Evolutionary conservation across 2,888 invertebrate species (phyloP).

Genomic region (Ornithoptera priamus): DNA sequence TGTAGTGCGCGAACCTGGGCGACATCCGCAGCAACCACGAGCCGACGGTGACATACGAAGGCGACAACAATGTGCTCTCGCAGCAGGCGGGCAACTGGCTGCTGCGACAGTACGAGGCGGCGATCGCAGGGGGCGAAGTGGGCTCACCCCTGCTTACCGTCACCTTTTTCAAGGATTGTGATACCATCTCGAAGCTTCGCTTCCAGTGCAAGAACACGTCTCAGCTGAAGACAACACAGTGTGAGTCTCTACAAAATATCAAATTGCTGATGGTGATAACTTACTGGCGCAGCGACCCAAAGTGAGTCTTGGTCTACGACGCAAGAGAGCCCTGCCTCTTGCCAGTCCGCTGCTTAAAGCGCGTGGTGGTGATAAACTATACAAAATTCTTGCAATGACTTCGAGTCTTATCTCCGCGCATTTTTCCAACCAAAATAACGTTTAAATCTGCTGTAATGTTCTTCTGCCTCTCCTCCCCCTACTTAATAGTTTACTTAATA

Average conservation of each 20-base stretch:
- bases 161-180: slow-evolving; percentile 78
- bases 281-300: no score
- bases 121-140: slow-evolving; percentile 61
- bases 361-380: background rate
- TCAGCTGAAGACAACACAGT: slow-evolving; percentile 55
- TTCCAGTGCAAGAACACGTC: slow-evolving; percentile 48
- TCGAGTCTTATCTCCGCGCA: no score
- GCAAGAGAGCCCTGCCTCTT: no score
- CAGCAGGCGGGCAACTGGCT: slow-evolving; percentile 96
- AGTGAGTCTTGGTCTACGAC: no score
- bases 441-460: no score
- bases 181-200: slow-evolving; percentile 37
- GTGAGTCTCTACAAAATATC: slow-evolving; percentile 43
- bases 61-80: slow-evolving; percentile 94
- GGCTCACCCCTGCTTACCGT: slow-evolving; percentile 87
- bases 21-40: slow-evolving; percentile 92
- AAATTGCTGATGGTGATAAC: no score
- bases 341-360: no score
- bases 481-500: no score
- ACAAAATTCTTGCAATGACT: background rate
- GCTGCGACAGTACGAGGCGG: slow-evolving; percentile 82
- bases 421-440: no score
- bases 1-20: slow-evolving; percentile 88
- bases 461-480: no score
- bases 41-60: slow-evolving; percentile 94